A percentile compares a stretch with the other conserved stretches of the same genome.
Evolutionary conservation across 2,888 invertebrate genomes (phyloP).

Genomic region (Tineola bisselliella): DNA sequence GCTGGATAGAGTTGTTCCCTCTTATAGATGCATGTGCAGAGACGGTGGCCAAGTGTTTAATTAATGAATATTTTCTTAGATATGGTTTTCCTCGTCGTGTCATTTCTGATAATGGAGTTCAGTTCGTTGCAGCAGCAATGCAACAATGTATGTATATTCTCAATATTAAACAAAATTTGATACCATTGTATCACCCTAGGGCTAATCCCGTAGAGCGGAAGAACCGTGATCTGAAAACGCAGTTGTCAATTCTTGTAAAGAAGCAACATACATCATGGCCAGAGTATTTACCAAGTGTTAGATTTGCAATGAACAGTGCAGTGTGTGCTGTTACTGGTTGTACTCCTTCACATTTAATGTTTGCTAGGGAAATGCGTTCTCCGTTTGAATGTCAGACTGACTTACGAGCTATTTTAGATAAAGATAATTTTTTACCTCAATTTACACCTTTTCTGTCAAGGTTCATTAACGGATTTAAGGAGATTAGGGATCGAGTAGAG

Average conservation of each 20-base stretch:
- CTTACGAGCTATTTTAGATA: not conserved
- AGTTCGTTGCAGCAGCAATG: slow-evolving; percentile 25
- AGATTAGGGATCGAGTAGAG: not conserved
- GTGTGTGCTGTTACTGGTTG: slow-evolving; percentile 18
- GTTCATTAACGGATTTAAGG: not conserved
- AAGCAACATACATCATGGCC: slow-evolving; percentile 23
- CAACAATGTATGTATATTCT: slow-evolving; percentile 20
- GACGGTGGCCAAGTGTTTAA: slow-evolving; percentile 19
- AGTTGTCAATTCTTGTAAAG: slow-evolving; percentile 18
- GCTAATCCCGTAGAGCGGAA: slow-evolving; percentile 25
- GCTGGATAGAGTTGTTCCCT: slow-evolving; percentile 25
- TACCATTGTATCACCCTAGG: slow-evolving; percentile 24
- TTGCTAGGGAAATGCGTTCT: slow-evolving; percentile 24
- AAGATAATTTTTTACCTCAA: not conserved
- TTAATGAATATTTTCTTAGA: slow-evolving; percentile 25
- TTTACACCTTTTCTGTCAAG: slow-evolving; percentile 2
- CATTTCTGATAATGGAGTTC: slow-evolving; percentile 25
- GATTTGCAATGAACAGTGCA: slow-evolving; percentile 24
- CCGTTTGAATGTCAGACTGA: slow-evolving; percentile 18
- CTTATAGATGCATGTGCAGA: slow-evolving; percentile 20
- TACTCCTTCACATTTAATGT: slow-evolving; percentile 23
- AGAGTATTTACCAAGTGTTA: slow-evolving; percentile 19
- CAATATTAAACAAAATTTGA: slow-evolving; percentile 20
- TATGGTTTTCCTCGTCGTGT: slow-evolving; percentile 24
- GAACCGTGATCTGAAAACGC: slow-evolving; percentile 22